Conservation (phyloP, 2,888 invertebrate species). For the Girardia tigrina region DNA sequence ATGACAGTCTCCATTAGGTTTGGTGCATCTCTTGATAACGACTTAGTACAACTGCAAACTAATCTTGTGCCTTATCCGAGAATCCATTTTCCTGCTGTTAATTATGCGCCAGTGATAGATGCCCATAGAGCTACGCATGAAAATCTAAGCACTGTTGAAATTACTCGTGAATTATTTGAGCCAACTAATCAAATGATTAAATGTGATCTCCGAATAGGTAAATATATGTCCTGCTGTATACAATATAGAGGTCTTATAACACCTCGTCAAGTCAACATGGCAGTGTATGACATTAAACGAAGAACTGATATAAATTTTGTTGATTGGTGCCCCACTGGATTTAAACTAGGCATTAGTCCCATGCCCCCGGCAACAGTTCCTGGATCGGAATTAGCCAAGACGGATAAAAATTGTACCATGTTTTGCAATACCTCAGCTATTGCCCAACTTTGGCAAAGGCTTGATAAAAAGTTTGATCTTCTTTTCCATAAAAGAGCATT, state of each 20-base stretch:
- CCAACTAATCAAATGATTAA: conserved; percentile 43
- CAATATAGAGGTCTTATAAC: conserved; percentile 39
- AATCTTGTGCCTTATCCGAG: conserved; percentile 51
- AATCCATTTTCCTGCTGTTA: conserved; percentile 70
- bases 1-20: conserved; percentile 51
- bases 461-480: conserved; percentile 44
- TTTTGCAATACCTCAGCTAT: conserved; percentile 51
- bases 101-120: conserved; percentile 55
- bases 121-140: conserved; percentile 44
- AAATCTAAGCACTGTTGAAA: conserved; percentile 42
- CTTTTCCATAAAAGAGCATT: conserved; percentile 43
- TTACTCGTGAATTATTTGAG: conserved; percentile 43
- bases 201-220: conserved; percentile 39
- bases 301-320: conserved; percentile 68
- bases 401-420: conserved; percentile 52
- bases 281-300: conserved; percentile 66
- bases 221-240: conserved; percentile 40
- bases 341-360: conserved; percentile 54
- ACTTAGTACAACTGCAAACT: conserved; percentile 52
- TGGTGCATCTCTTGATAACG: conserved; percentile 52
- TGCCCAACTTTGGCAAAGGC: conserved; percentile 50
- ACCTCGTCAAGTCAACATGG: conserved; percentile 43
- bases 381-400: conserved; percentile 63
- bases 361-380: conserved; percentile 53
- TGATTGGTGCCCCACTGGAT: conserved; percentile 68